A percentile compares a stretch with the other conserved stretches of the same genome.
phyloP scores from a whole-genome alignment of 2,797 vertebrate genomes.

The Siniperca obscura region DNA sequence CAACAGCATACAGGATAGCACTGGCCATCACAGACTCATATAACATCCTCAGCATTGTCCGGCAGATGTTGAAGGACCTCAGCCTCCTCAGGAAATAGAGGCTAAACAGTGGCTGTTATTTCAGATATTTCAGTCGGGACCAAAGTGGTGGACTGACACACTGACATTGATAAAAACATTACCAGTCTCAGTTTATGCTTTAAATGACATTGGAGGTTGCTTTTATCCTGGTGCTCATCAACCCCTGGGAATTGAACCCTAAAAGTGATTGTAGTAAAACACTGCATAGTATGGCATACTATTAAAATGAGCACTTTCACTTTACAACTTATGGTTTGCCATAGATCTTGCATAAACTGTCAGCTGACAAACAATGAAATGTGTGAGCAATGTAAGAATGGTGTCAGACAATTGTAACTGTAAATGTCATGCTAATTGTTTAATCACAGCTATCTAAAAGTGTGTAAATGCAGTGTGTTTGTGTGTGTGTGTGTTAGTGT shows the following conservation, averaged over 20 bases:
- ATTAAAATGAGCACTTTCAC: neutral
- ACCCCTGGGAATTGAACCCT: neutral
- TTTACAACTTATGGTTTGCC: neutral
- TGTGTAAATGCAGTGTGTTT: neutral
- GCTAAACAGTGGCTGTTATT: no score
- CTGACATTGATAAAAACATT: no score
- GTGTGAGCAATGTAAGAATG: neutral
- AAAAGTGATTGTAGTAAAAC: neutral
- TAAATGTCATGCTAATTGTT: neutral
- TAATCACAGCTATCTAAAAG: slow-evolving; percentile 1
- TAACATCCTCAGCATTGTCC: no score
- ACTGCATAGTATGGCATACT: no score
- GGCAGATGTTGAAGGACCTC: no score
- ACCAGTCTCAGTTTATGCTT: no score
- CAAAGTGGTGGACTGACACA: no score
- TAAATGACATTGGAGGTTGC: neutral
- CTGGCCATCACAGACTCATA: no score
- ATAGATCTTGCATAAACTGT: neutral
- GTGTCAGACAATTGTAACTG: neutral
- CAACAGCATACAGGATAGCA: no score
- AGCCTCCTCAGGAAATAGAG: no score
- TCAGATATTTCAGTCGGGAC: no score
- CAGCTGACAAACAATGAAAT: neutral
- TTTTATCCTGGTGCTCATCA: neutral
- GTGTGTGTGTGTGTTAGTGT: neutral